These are phyloP conservation scores for Caenorhabditis becei DNA, from an alignment of 2,888 invertebrate species.

Conservation along the genomic window DNA sequence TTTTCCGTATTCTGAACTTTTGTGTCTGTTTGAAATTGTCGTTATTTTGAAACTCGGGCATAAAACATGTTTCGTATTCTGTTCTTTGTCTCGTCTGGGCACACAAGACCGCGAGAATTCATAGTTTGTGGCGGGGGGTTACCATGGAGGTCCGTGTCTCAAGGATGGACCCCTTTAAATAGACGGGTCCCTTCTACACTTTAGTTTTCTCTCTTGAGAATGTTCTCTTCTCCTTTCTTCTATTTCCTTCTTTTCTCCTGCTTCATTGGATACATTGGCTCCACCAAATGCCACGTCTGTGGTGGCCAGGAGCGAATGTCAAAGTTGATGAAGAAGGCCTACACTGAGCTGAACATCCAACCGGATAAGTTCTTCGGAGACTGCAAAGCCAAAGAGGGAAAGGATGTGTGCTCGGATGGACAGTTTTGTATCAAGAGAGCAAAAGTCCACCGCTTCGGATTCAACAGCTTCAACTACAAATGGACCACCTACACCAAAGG, in stretches of 20 bases:
- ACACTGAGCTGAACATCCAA: slow-evolving; percentile 25
- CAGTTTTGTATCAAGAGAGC: slow-evolving; percentile 49
- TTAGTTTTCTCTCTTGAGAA: neutral
- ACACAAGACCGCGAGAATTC: slow-evolving; percentile 7
- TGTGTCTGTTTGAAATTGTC: no score
- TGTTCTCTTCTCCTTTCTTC: neutral
- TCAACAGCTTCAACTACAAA: slow-evolving; percentile 44
- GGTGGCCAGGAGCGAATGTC: slow-evolving; percentile 38
- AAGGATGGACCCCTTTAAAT: no score
- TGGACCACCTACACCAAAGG: slow-evolving; percentile 43
- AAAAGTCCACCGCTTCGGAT: slow-evolving; percentile 36
- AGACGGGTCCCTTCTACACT: neutral
- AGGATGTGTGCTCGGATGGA: slow-evolving; percentile 49
- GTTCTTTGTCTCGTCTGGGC: neutral
- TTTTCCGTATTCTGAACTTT: neutral
- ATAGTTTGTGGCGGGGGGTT: slow-evolving; percentile 34
- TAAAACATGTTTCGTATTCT: slow-evolving; percentile 37
- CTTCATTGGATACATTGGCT: neutral
- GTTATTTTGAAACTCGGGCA: no score
- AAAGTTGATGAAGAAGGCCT: slow-evolving; percentile 28
- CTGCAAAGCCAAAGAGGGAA: slow-evolving; percentile 42
- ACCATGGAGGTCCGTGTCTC: slow-evolving; percentile 33
- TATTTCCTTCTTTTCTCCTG: neutral
- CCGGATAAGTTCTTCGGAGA: slow-evolving; percentile 39
- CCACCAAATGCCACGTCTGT: slow-evolving; percentile 27